phyloP scores from a whole-genome alignment of 1,140 invertebrate genomes.

The Drosophila suzukii region DNA sequence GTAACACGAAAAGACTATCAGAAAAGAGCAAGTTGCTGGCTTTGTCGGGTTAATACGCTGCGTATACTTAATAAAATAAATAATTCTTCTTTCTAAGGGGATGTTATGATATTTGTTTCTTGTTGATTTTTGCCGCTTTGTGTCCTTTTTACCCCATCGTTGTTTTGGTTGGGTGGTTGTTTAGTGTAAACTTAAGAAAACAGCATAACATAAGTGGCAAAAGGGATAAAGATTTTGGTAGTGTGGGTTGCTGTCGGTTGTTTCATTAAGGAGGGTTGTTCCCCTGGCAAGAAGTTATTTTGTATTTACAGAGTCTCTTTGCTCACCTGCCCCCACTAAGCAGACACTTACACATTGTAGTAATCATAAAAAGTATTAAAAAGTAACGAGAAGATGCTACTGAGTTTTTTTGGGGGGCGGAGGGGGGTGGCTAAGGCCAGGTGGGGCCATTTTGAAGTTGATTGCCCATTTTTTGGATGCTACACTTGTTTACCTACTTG shows the following conservation, averaged over 20 bases:
- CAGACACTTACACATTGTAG: slow-evolving; percentile 73
- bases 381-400: slow-evolving; percentile 58
- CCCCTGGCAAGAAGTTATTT: slow-evolving; percentile 56
- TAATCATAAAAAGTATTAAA: slow-evolving; percentile 82
- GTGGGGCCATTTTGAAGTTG: slow-evolving; percentile 75
- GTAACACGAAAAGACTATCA: slow-evolving; percentile 78
- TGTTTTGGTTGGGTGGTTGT: slow-evolving; percentile 42
- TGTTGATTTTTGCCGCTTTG: slow-evolving; percentile 36
- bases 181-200: slow-evolving; percentile 73
- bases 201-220: slow-evolving; percentile 61
- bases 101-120: slow-evolving; percentile 50
- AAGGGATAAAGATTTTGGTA: slow-evolving; percentile 50
- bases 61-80: slow-evolving; percentile 74
- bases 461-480: slow-evolving; percentile 77
- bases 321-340: slow-evolving; percentile 13
- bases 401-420: slow-evolving; percentile 1
- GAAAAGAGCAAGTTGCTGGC: slow-evolving; percentile 42
- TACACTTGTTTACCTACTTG: slow-evolving; percentile 73
- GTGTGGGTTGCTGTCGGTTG: slow-evolving; percentile 1
- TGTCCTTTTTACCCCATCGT: slow-evolving; percentile 8
- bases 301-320: slow-evolving; percentile 60
- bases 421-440: slow-evolving; percentile 35
- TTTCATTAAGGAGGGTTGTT: slow-evolving; percentile 63
- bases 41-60: slow-evolving; percentile 50
- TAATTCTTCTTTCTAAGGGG: slow-evolving; percentile 42